Conservation (phyloP, 2,888 invertebrate genomes). For the Rotaria socialis region DNA sequence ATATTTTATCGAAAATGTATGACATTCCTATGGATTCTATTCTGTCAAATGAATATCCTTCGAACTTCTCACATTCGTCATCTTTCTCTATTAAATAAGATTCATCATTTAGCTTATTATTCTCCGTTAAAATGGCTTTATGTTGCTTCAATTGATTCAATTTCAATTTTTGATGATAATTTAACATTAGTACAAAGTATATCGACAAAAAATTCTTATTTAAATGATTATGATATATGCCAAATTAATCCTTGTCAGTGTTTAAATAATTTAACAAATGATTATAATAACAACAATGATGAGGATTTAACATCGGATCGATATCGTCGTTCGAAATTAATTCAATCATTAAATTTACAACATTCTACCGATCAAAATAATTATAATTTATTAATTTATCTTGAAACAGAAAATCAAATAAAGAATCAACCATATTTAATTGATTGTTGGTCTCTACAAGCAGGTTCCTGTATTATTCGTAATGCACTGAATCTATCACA, state of each 20-base stretch:
- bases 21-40: background rate
- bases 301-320: background rate
- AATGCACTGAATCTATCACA: constrained; percentile 4
- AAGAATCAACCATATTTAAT: background rate
- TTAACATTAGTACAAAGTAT: background rate
- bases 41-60: background rate
- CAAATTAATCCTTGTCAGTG: constrained; percentile 24
- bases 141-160: background rate
- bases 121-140: constrained; percentile 11
- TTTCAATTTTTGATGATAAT: constrained; percentile 23
- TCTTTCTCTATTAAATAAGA: background rate
- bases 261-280: constrained; percentile 1
- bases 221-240: background rate
- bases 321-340: constrained; percentile 25
- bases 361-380: background rate
- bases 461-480: constrained; percentile 15
- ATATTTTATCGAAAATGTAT: background rate
- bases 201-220: background rate
- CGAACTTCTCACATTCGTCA: background rate
- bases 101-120: constrained; percentile 8
- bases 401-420: background rate
- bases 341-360: background rate
- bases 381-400: constrained; percentile 22
- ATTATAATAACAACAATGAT: background rate
- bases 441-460: constrained; percentile 4